Percentiles rank a stretch among this genome's conserved stretches.
Evolutionary conservation across 2,888 invertebrate genomes (phyloP).

Genomic region (Dryobota labecula): DNA sequence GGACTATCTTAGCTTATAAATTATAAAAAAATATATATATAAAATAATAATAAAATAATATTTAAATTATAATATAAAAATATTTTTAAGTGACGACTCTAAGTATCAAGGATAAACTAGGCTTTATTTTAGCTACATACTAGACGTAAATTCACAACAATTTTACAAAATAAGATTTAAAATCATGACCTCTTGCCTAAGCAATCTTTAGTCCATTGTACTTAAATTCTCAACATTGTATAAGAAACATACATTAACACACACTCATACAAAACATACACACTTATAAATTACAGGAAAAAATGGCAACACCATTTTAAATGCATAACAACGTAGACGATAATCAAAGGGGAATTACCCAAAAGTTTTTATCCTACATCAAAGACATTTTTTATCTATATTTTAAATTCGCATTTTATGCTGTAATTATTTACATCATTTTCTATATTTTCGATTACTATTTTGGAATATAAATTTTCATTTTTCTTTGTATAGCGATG

Average conservation of each 20-base stretch:
- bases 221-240: slow-evolving; percentile 41
- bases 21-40: no score
- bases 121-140: background rate
- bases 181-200: slow-evolving; percentile 12
- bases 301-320: slow-evolving; percentile 41
- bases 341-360: slow-evolving; percentile 67
- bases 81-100: no score
- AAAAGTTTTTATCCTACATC: slow-evolving; percentile 72
- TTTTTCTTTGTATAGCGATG: slow-evolving; percentile 71
- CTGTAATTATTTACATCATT: slow-evolving; percentile 80
- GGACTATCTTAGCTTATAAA: no score
- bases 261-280: slow-evolving; percentile 27
- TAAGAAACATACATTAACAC: slow-evolving; percentile 22
- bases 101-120: background rate
- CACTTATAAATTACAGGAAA: slow-evolving; percentile 46
- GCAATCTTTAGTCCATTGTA: slow-evolving; percentile 33
- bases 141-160: slow-evolving; percentile 6
- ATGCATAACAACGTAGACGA: slow-evolving; percentile 66
- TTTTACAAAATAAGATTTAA: background rate
- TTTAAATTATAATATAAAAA: no score
- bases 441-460: slow-evolving; percentile 87
- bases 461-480: slow-evolving; percentile 73
- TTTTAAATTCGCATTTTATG: slow-evolving; percentile 84
- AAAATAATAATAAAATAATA: no score
- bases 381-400: slow-evolving; percentile 84